Conservation (phyloP, 2,113 vertebrate genomes). For the Corythornis vintsioides region DNA sequence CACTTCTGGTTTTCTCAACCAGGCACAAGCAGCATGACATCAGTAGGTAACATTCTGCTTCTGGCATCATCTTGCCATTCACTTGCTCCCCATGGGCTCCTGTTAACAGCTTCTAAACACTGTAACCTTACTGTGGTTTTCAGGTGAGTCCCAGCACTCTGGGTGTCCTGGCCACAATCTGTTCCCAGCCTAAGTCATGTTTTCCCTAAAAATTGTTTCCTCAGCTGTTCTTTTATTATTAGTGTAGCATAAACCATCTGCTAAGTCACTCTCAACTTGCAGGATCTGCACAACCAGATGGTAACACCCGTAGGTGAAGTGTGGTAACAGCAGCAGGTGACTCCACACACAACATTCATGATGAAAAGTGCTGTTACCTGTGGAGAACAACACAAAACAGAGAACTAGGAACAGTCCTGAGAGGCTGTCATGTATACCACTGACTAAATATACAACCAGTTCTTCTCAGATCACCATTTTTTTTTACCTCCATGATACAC, state of each 20-base stretch:
- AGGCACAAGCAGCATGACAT: neutral
- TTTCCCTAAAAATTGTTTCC: neutral
- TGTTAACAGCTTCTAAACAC: neutral
- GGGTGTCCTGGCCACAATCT: neutral
- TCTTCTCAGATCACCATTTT: neutral
- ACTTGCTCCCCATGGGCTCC: neutral
- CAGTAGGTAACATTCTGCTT: neutral
- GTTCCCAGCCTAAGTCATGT: neutral
- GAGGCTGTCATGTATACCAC: neutral
- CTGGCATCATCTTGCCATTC: neutral
- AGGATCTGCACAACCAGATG: neutral
- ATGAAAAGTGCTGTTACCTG: neutral
- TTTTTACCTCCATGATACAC: neutral
- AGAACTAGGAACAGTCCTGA: neutral
- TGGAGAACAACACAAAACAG: neutral
- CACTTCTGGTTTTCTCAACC: neutral
- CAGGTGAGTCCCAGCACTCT: neutral
- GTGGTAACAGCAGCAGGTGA: neutral
- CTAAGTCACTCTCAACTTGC: neutral
- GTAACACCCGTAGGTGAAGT: neutral
- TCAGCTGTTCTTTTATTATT: neutral
- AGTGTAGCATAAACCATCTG: neutral
- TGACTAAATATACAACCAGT: neutral
- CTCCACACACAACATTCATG: neutral
- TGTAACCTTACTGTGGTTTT: neutral